phyloP scores from a whole-genome alignment of 2,888 invertebrate species.

The Gari tellinella region DNA sequence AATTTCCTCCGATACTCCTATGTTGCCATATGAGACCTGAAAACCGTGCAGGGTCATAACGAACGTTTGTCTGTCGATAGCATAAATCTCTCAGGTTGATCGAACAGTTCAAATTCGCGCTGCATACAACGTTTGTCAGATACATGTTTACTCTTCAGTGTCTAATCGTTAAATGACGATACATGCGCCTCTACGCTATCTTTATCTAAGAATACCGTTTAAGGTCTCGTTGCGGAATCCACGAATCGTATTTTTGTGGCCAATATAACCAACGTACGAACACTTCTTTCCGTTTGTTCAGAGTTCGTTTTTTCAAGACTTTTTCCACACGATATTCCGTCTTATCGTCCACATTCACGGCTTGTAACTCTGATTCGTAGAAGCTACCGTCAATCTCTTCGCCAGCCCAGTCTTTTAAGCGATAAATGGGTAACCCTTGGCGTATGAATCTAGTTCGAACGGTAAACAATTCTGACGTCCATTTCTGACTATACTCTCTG shows the following conservation, averaged over 20 bases:
- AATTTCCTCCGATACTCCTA: constrained; percentile 30
- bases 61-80: constrained; percentile 8
- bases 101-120: constrained; percentile 16
- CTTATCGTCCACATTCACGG: constrained; percentile 26
- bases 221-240: constrained; percentile 13
- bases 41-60: constrained; percentile 13
- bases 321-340: constrained; percentile 39
- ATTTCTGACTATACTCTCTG: constrained; percentile 51
- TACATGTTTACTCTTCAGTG: constrained; percentile 4
- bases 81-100: constrained; percentile 19
- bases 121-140: constrained; percentile 30
- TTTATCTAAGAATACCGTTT: too few relatives aligned
- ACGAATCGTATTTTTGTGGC: constrained; percentile 49
- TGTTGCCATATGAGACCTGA: constrained; percentile 33
- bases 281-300: constrained; percentile 31
- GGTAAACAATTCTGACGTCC: constrained; percentile 49
- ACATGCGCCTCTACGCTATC: too few relatives aligned
- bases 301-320: constrained; percentile 31
- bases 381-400: constrained; percentile 42
- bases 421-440: constrained; percentile 40
- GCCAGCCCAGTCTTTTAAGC: constrained; percentile 23
- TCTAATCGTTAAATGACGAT: too few relatives aligned
- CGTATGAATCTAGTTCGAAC: constrained; percentile 23
- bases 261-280: constrained; percentile 54
- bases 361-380: constrained; percentile 46